Evolutionary conservation across 2,113 vertebrate species (phyloP).

Genomic region (Puma concolor): DNA sequence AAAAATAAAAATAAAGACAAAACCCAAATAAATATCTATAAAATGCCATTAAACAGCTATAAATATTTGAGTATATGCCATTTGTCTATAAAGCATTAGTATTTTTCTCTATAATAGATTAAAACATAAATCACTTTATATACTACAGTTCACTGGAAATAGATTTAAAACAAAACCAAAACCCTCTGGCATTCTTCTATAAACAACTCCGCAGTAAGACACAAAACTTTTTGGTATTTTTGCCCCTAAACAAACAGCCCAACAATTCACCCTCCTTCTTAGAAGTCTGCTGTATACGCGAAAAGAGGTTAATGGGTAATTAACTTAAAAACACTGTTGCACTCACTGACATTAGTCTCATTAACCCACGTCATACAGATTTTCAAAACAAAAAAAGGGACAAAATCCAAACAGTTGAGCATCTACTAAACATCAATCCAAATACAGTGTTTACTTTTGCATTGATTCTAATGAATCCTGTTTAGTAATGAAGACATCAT

Average conservation of each 20-base stretch:
- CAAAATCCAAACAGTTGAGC: constrained; percentile 1
- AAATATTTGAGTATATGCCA: constrained; percentile 99
- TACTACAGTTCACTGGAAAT: background rate
- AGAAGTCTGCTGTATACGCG: background rate
- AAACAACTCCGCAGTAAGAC: constrained; percentile 5
- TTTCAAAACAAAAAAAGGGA: background rate
- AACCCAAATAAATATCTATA: constrained; percentile 90
- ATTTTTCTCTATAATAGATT: constrained; percentile 39
- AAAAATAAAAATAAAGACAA: constrained; percentile 70
- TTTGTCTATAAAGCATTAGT: constrained; percentile 68
- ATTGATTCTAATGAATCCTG: constrained; percentile 33
- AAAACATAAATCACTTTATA: constrained; percentile 47
- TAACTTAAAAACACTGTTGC: background rate
- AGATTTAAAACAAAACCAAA: constrained; percentile 23
- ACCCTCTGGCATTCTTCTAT: background rate
- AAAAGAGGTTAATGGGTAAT: background rate
- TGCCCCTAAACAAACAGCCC: background rate
- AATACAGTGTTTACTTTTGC: background rate
- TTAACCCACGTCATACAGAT: background rate
- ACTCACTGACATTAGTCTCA: background rate
- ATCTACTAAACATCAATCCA: background rate
- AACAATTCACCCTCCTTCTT: background rate
- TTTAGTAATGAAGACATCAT: constrained; percentile 26
- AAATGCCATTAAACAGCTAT: constrained; percentile 92
- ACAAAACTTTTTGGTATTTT: constrained; percentile 8